Evolutionary conservation across 2,797 vertebrate genomes (phyloP).

Genomic region (Myotis myotis): DNA sequence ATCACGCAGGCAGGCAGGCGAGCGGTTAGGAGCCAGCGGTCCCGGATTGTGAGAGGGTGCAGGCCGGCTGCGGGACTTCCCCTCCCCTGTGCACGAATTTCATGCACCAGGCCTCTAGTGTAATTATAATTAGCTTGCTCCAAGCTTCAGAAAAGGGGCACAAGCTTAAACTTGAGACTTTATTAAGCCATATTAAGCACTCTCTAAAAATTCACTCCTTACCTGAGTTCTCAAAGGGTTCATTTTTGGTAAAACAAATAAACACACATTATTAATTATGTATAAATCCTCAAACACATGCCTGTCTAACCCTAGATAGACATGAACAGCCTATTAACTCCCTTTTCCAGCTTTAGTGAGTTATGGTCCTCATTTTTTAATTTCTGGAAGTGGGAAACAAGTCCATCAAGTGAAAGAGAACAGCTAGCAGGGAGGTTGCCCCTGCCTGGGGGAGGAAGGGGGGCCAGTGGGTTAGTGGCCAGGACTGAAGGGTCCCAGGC

Average conservation of each 20-base stretch:
- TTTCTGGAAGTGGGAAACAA: neutral
- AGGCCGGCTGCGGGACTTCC: no score
- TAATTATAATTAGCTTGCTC: slow-evolving; percentile 4
- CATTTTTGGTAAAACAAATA: slow-evolving; percentile 19
- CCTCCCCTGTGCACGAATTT: no score
- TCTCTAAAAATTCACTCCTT: neutral
- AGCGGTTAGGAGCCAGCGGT: no score
- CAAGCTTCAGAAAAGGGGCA: neutral
- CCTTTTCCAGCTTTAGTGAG: neutral
- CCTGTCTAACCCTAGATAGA: neutral
- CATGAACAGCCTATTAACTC: neutral
- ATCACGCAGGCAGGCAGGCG: no score
- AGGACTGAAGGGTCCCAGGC: neutral
- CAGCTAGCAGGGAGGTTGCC: neutral
- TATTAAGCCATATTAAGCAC: neutral
- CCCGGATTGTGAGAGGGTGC: no score
- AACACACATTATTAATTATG: neutral
- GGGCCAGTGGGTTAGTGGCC: neutral
- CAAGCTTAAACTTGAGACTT: neutral
- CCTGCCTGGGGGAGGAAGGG: no score
- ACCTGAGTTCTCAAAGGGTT: neutral
- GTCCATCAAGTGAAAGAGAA: neutral
- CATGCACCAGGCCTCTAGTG: neutral
- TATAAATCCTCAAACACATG: neutral
- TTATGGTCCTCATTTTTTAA: neutral